Evolutionary conservation across 2,888 invertebrate species (phyloP), one percentile per base, ranked within the genome.

Genomic region (Himalopsyche tibetana): DNA sequence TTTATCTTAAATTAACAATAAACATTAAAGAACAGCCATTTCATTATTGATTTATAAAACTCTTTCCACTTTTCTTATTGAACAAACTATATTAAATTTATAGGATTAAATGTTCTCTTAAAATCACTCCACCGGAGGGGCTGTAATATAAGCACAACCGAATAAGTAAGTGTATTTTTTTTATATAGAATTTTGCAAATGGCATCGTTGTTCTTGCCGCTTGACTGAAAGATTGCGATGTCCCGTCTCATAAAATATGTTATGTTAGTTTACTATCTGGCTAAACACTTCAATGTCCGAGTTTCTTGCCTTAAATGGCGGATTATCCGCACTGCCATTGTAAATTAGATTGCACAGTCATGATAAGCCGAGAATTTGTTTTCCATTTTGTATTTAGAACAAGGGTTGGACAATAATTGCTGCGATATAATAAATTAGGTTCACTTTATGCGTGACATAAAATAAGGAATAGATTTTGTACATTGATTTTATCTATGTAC

Each of bases 361-460:
- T 74, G 74, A 74, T 74, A 74, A 74, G 74, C 36, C 74, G 74
- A 74, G 74, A 74, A 74, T 74, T 74, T 74, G 74, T 74, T 74
- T 36, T 74, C 74, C 74, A 36, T 74, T 74, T 74, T 36, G 74
- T 74, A 74, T 74, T 74, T 74, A 74, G 74, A 36, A 74, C 74
- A 74, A 74, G 74, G 74, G 74, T 74, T 74, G 74, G 74, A 74
- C 74, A 74, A 74, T 74, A 36, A 74, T 74, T 74, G 36, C 74
- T 36, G 74, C 36, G 28, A 36, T 74, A 36, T 74, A 74, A 74
- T 74, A 74, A 74, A 74, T 74, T 38, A 74, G 15, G 36, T 74
- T 36, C 36, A 15, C 38, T 69, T 74, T 74, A 74, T 74, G 74
- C 74, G 36, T 74, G 74, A 36, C 74, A 15, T 74, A 36, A 51